A percentile compares a stretch with the other conserved stretches of the same genome.
These are phyloP conservation scores for Sinocyclocheilus anophthalmus DNA, from an alignment of 2,113 vertebrate species.

Conservation along the genomic window DNA sequence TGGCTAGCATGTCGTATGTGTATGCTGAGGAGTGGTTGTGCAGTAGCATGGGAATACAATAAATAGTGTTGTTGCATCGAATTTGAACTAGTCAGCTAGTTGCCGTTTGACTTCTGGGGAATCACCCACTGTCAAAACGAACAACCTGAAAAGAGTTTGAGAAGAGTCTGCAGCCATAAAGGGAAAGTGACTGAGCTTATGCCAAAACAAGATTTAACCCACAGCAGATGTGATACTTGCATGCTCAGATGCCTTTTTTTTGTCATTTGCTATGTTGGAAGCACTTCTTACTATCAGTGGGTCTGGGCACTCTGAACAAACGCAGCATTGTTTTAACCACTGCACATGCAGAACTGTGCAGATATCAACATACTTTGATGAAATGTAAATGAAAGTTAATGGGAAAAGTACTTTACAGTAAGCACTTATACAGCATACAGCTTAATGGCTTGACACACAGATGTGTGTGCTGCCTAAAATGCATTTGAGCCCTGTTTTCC, in stretches of 20 bases:
- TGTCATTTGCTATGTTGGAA: too few species aligned
- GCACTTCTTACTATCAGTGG: too few species aligned
- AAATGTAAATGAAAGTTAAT: too few species aligned
- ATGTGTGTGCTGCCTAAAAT: too few species aligned
- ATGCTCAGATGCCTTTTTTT: not conserved
- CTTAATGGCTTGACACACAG: too few species aligned
- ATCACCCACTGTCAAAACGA: not conserved
- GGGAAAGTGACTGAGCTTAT: not conserved
- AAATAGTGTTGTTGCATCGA: not conserved
- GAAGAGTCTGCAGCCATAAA: not conserved
- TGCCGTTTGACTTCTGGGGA: not conserved
- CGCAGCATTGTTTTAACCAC: not conserved
- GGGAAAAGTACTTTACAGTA: too few species aligned
- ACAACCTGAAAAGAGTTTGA: not conserved
- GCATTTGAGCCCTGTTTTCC: too few species aligned
- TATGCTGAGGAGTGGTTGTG: not conserved
- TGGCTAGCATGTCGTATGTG: not conserved
- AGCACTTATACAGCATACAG: too few species aligned
- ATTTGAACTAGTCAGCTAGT: not conserved
- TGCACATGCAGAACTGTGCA: not conserved
- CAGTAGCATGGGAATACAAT: not conserved
- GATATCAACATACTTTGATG: not conserved
- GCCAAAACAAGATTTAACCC: not conserved
- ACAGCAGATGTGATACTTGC: too few species aligned
- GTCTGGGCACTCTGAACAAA: not conserved